Base-by-base conservation (phyloP, 1,140 invertebrate genomes). In the Euura saliciscinereae region DNA sequence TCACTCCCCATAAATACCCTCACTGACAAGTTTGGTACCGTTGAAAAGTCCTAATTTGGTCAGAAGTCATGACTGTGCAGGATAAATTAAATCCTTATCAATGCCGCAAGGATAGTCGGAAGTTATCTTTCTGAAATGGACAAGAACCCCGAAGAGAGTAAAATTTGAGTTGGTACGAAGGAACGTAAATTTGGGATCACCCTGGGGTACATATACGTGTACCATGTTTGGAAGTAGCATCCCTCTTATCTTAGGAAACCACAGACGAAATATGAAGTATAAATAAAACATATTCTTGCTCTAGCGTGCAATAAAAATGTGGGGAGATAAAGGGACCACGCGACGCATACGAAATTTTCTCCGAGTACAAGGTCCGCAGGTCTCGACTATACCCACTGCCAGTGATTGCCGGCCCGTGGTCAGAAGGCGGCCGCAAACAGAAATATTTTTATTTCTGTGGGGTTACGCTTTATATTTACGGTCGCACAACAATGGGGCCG, bases 231-330 rank as follows among this genome's bases (percentile, higher is more conserved):
- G 71, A 10, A 11, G 64, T 28, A 65, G 6, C 71, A 72, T 68
- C 68, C 45, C 66, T 28, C 70, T 75, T 78, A 77, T 78, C 79
- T 78, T 76, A 75, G 28, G 28, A 28, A 28, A 75, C 75, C 78
- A 75, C 77, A 78, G 77, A 77, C 82, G 76, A 84, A 86, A 85
- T 86, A 86, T 85, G 84, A 85, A 87, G 83, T 86, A 86, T 86
- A 86, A 86, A 86, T 86, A 86, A 85, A 86, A 87, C 82, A 85
- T 86, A 86, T 85, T 85, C 83, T 83, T 81, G 80, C 74, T 78
- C 77, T 74, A 72, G 75, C 74, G 74, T 84, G 84, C 79, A 83
- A 86, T 86, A 86, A 86, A 86, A 86, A 86, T 86, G 83, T 83
- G 82, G 84, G 81, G 82, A 87, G 85, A 87, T 86, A 86, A 87